Conservation (phyloP, 2,797 vertebrate species). For the Myiotriccus ornatus region DNA sequence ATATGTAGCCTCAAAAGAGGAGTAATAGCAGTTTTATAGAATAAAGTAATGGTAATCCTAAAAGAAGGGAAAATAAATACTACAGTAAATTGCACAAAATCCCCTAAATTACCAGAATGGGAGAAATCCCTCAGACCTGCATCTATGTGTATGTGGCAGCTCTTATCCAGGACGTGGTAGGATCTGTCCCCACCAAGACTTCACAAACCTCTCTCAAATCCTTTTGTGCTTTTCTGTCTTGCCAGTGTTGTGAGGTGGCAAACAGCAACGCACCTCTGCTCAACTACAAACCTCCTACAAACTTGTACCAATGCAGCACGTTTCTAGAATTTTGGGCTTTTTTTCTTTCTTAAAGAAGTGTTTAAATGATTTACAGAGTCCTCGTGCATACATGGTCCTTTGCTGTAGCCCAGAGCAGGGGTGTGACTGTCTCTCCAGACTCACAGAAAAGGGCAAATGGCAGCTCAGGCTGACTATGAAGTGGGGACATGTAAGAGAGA, state of each 20-base stretch:
- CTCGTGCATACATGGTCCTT: rapidly evolving
- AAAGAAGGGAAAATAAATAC: background rate
- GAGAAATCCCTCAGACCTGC: background rate
- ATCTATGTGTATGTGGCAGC: background rate
- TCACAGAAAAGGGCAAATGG: background rate
- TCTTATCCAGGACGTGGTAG: background rate
- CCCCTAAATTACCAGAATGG: background rate
- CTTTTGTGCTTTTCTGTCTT: background rate
- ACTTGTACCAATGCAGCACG: background rate
- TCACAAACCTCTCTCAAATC: background rate
- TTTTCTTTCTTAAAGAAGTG: background rate
- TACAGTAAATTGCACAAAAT: background rate
- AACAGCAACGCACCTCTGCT: background rate
- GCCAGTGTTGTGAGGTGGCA: rapidly evolving
- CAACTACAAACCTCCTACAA: background rate
- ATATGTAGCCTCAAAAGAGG: background rate
- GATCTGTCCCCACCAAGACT: background rate
- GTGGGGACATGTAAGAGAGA: rapidly evolving
- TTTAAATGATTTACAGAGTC: background rate
- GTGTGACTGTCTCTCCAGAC: background rate
- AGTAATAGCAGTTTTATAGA: background rate
- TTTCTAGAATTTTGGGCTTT: rapidly evolving
- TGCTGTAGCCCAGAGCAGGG: rapidly evolving
- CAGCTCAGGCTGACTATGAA: background rate
- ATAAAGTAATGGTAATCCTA: background rate